These are phyloP conservation scores for Promerops cafer DNA, from an alignment of 2,113 vertebrate genomes.

Conservation along the genomic window DNA sequence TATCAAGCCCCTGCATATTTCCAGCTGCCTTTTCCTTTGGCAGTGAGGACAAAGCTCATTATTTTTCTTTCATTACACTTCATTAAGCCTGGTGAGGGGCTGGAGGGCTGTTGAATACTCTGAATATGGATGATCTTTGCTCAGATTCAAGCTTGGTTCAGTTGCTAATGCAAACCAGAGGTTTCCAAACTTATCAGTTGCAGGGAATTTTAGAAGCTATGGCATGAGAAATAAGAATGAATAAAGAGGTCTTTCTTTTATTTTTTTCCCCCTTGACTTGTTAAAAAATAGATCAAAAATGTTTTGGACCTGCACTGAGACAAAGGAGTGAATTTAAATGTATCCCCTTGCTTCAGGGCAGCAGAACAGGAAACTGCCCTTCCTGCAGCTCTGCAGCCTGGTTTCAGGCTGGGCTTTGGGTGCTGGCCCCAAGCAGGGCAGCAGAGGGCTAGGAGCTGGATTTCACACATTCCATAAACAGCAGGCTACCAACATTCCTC, in stretches of 20 bases:
- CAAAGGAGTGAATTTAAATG: neutral
- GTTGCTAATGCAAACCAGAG: neutral
- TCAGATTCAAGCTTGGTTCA: neutral
- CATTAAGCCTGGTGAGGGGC: neutral
- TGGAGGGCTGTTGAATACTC: neutral
- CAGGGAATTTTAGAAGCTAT: neutral
- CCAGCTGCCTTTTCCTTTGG: conserved; percentile 11
- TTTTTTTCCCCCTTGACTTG: neutral
- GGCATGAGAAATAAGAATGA: neutral
- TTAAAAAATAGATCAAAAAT: neutral
- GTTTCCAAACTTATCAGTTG: neutral
- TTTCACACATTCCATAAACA: neutral
- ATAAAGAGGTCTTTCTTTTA: neutral
- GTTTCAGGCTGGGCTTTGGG: neutral
- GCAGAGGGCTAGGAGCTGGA: neutral
- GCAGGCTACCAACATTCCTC: neutral
- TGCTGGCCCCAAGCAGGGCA: neutral
- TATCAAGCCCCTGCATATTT: neutral
- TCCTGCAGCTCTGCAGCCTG: neutral
- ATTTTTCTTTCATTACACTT: conserved; percentile 27
- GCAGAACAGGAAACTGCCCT: neutral
- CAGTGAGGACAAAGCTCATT: conserved; percentile 19
- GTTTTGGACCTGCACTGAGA: neutral
- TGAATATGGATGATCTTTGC: neutral
- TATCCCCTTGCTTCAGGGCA: neutral